phyloP scores from a whole-genome alignment of 2,113 vertebrate species.

The Brienomyrus longianalis region DNA sequence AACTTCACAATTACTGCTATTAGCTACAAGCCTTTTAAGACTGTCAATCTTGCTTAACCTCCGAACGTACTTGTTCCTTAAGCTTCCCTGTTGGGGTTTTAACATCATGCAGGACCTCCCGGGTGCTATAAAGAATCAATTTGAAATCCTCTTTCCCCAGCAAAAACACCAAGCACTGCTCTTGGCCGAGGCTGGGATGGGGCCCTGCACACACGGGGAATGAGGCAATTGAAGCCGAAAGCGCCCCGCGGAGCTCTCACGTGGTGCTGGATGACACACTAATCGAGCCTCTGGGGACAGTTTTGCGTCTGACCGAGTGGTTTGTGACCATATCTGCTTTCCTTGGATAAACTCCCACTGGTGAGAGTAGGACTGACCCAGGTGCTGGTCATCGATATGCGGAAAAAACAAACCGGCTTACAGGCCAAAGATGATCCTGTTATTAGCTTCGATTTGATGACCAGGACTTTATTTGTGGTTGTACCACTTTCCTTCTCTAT shows the following conservation, averaged over 20 bases:
- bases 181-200: not conserved
- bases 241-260: not conserved
- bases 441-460: not conserved
- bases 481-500: not conserved
- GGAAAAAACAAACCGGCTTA: not conserved
- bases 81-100: slow-evolving; percentile 31
- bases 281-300: not conserved
- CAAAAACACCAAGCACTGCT: not conserved
- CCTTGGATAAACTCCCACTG: not conserved
- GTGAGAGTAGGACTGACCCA: not conserved
- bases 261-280: not conserved
- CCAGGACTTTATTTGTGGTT: not conserved
- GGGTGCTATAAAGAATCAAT: slow-evolving; percentile 45
- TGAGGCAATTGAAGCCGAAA: not conserved
- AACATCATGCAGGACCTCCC: slow-evolving; percentile 32
- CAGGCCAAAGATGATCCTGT: not conserved
- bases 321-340: not conserved
- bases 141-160: slow-evolving; percentile 29
- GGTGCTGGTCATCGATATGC: not conserved
- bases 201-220: not conserved
- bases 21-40: slow-evolving; percentile 47
- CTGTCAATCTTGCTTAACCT: slow-evolving; percentile 45
- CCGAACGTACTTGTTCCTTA: slow-evolving; percentile 32
- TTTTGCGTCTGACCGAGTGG: not conserved
- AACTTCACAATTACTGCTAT: slow-evolving; percentile 52